Percentiles rank a stretch among this genome's conserved stretches.
Conservation (phyloP, 37 sponge, comb jelly and placozoan genomes). For the Theonella swinhoei region DNA sequence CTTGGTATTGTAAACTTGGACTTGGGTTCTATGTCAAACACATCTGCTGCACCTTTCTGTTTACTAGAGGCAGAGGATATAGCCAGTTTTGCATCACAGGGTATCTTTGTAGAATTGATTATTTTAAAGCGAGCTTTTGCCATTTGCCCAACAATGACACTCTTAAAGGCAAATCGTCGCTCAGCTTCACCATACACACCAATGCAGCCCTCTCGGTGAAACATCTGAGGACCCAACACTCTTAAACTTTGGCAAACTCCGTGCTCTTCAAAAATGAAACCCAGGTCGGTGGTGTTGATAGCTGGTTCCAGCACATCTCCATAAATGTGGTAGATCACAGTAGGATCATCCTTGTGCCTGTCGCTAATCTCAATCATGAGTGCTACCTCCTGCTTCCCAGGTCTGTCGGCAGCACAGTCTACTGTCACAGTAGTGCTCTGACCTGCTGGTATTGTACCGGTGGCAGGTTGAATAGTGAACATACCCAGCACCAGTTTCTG, state of each 20-base stretch:
- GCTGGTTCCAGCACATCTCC: slow-evolving; percentile 90
- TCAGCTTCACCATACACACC: slow-evolving; percentile 93
- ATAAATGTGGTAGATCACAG: slow-evolving; percentile 78
- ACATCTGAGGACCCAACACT: slow-evolving; percentile 60
- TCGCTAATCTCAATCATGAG: slow-evolving; percentile 91
- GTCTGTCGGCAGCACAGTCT: slow-evolving; percentile 88
- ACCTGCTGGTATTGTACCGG: slow-evolving; percentile 74
- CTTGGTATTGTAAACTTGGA: slow-evolving; percentile 72
- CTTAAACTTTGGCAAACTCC: slow-evolving; percentile 83
- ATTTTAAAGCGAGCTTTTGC: slow-evolving; percentile 90
- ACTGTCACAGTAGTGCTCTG: slow-evolving; percentile 76
- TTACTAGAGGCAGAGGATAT: slow-evolving; percentile 25
- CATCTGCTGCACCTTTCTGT: slow-evolving; percentile 41
- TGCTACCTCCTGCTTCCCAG: slow-evolving; percentile 81
- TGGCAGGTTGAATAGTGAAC: slow-evolving; percentile 89
- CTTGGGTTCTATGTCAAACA: slow-evolving; percentile 89
- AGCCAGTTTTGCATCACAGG: slow-evolving; percentile 79
- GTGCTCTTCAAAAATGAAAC: slow-evolving; percentile 95
- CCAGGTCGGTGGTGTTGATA: slow-evolving; percentile 75
- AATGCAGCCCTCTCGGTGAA: slow-evolving; percentile 52
- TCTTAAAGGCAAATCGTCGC: slow-evolving; percentile 88
- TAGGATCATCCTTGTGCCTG: slow-evolving; percentile 38
- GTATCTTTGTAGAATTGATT: slow-evolving; percentile 86
- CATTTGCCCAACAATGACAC: slow-evolving; percentile 88
- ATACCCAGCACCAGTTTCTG: slow-evolving; percentile 80